These are phyloP conservation scores for Chrysochloris asiatica DNA, from an alignment of 2,113 vertebrate genomes.

Conservation along the genomic window DNA sequence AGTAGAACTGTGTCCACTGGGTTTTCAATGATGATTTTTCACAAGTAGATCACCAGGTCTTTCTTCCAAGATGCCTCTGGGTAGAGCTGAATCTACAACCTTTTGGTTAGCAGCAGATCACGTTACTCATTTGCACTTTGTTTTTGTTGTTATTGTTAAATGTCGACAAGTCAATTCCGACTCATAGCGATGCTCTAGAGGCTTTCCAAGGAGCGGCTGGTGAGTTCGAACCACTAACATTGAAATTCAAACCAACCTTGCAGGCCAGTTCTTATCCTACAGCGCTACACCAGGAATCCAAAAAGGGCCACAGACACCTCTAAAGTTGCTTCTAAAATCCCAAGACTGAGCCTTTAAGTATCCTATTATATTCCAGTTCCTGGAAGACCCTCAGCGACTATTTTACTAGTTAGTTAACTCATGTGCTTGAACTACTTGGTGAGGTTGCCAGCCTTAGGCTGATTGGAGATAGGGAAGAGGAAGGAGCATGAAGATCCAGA, in stretches of 20 bases:
- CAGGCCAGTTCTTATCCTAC: too few relatives aligned
- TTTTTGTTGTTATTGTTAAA: too few relatives aligned
- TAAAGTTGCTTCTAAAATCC: background rate
- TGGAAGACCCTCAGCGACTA: background rate
- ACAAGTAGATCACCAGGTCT: background rate
- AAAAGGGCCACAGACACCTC: background rate
- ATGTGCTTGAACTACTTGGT: background rate
- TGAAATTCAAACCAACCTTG: too few relatives aligned
- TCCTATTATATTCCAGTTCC: rapidly evolving
- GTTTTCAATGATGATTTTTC: background rate
- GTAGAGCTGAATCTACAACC: background rate
- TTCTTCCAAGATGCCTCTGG: background rate
- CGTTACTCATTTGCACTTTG: background rate
- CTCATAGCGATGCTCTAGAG: too few relatives aligned
- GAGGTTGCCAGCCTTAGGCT: background rate
- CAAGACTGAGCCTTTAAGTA: background rate
- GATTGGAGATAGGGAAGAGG: background rate
- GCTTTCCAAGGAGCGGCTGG: background rate
- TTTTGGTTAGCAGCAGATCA: too few relatives aligned
- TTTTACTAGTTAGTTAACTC: background rate
- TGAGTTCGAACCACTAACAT: background rate
- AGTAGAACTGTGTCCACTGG: background rate
- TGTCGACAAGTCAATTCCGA: too few relatives aligned
- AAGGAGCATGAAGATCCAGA: too few relatives aligned
- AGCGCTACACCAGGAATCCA: too few relatives aligned